These are phyloP conservation scores for Folsomia candida DNA, from an alignment of 2,888 invertebrate species.

Conservation along the genomic window DNA sequence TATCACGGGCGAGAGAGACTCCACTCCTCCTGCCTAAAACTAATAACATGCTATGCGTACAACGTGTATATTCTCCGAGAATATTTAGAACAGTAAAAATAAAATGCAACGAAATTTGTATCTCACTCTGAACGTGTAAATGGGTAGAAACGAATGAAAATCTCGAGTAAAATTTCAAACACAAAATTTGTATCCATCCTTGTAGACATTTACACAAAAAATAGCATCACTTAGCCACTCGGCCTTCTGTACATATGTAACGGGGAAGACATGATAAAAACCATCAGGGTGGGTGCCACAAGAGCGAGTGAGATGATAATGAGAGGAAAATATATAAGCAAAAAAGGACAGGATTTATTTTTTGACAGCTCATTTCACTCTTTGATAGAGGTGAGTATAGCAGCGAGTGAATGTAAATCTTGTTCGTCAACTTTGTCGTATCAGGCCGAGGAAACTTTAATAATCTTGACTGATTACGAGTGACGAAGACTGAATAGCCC, in stretches of 20 bases:
- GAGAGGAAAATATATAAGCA: slow-evolving; percentile 9
- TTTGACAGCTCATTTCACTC: slow-evolving; percentile 18
- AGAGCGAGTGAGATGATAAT: slow-evolving; percentile 9
- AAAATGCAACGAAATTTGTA: too few relatives aligned
- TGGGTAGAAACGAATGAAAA: too few relatives aligned
- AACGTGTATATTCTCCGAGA: too few relatives aligned
- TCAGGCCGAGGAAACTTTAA: slow-evolving; percentile 16
- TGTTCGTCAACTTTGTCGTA: slow-evolving; percentile 23
- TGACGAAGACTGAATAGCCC: slow-evolving; percentile 17
- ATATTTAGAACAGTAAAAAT: too few relatives aligned
- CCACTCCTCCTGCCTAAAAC: background rate
- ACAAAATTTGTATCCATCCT: too few relatives aligned
- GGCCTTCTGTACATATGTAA: too few relatives aligned
- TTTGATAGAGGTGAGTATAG: too few relatives aligned
- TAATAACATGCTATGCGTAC: too few relatives aligned
- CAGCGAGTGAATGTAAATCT: background rate
- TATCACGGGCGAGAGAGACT: background rate
- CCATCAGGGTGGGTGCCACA: slow-evolving; percentile 16
- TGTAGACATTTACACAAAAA: too few relatives aligned
- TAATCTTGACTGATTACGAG: slow-evolving; percentile 20
- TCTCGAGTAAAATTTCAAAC: too few relatives aligned
- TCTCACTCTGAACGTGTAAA: too few relatives aligned
- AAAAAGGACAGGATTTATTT: slow-evolving; percentile 14
- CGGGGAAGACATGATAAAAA: slow-evolving; percentile 10
- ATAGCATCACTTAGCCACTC: too few relatives aligned